These are phyloP conservation scores for Ctenicera cuprea DNA, from an alignment of 2,888 invertebrate species.

Conservation along the genomic window DNA sequence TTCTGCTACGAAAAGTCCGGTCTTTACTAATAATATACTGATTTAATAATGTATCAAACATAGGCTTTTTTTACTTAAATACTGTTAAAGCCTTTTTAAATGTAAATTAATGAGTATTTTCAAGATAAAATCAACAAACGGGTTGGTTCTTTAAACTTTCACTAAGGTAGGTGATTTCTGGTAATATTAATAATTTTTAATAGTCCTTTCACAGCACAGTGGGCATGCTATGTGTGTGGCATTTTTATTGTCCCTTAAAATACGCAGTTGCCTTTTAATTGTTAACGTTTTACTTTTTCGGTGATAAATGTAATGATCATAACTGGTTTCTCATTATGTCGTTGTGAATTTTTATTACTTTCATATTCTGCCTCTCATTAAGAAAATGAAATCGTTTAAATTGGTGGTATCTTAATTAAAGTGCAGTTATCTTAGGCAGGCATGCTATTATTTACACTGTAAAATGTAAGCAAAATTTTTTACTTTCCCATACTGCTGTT, in stretches of 20 bases:
- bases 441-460: not conserved
- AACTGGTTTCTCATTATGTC: slow-evolving; percentile 49
- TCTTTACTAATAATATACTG: too few relatives aligned
- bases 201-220: slow-evolving; percentile 36
- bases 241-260: slow-evolving; percentile 38
- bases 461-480: not conserved
- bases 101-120: not conserved
- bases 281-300: slow-evolving; percentile 32
- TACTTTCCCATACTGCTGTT: too few relatives aligned
- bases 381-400: slow-evolving; percentile 14
- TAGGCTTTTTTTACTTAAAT: not conserved
- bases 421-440: not conserved
- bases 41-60: too few relatives aligned
- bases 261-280: slow-evolving; percentile 19
- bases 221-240: slow-evolving; percentile 43
- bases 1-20: too few relatives aligned
- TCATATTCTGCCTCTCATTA: slow-evolving; percentile 35
- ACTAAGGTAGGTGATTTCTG: slow-evolving; percentile 13
- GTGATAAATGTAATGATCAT: slow-evolving; percentile 42
- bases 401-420: slow-evolving; percentile 30
- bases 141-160: slow-evolving; percentile 21
- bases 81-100: not conserved
- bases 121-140: slow-evolving; percentile 15
- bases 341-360: slow-evolving; percentile 41
- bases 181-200: slow-evolving; percentile 42